Evolutionary conservation across 1,140 invertebrate species (phyloP), one percentile per base, ranked within the genome.

Genomic region (Matsumurasca onukii): DNA sequence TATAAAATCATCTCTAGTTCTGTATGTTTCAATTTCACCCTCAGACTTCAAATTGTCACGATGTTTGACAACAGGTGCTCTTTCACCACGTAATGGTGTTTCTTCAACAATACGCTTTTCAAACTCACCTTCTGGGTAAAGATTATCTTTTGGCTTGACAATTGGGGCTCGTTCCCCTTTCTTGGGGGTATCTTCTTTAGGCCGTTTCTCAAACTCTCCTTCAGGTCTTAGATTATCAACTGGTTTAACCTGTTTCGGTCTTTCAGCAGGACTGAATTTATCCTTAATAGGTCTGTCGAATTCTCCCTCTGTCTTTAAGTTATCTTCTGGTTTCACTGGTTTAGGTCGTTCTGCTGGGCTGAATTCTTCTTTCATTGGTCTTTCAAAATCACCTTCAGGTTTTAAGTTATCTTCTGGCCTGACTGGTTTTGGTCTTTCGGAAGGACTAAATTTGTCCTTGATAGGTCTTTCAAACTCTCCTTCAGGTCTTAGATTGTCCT

Each of bases 221-320:
- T 82, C 79, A 70, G 80, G 72, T 75, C 75, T 69, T 71, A 78
- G 64, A 71, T 83, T 78, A 73, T 81, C 86, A 59, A 70, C 55
- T 15, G 69, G 75, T 51, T 72, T 74, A 51, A 77, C 79, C 1
- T 79, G 70, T 74, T 69, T 57, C 76, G 69, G 70, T 75, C 79
- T 15, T 71, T 78, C 77, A 1, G 71, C 76, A 27, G 69, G 17
- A 22, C 70, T 67, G 34, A 74, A 67, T 73, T 75, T 85, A 34
- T 77, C 73, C 0, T 80, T 73, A 66, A 78, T 77, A 66, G 84
- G 73, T 78, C 61, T 71, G 71, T 70, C 75, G 67, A 89, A 89
- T 22, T 88, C 84, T 15, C 89, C 88, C 80, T 90, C 87, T 9
- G 86, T 84, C 77, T 83, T 83, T 20, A 81, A 81, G 49, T 80